Evolutionary conservation across 2,888 invertebrate species (phyloP).

Genomic region (Aromia moschata): DNA sequence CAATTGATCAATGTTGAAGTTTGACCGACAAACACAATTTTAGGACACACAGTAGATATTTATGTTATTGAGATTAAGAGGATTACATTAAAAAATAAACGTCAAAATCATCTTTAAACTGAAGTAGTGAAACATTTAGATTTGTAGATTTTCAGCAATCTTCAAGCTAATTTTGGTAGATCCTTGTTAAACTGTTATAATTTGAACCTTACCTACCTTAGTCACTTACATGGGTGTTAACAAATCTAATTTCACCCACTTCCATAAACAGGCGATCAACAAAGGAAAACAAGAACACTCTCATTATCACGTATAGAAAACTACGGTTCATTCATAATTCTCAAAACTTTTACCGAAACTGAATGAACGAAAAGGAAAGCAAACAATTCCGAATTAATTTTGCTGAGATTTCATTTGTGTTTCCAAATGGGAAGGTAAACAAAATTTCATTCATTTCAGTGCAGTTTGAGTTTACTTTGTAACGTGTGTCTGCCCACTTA

Average conservation of each 20-base stretch:
- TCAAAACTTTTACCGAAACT: background rate
- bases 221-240: background rate
- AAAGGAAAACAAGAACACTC: background rate
- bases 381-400: background rate
- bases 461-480: background rate
- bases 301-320: background rate
- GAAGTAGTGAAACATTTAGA: background rate
- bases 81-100: too few relatives aligned
- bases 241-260: background rate
- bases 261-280: background rate
- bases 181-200: background rate
- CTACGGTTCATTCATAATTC: too few relatives aligned
- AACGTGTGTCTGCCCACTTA: background rate
- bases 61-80: too few relatives aligned
- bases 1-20: too few relatives aligned
- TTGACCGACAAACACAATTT: too few relatives aligned
- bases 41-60: too few relatives aligned
- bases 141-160: background rate
- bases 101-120: background rate
- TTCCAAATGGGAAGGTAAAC: background rate
- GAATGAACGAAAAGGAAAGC: conserved; percentile 1
- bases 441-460: background rate
- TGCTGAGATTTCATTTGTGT: background rate
- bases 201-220: background rate
- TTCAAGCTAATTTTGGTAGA: background rate